Percentiles rank a stretch among this genome's conserved stretches.
Conservation (phyloP, 2,797 vertebrate genomes). For the Varecia variegata region DNA sequence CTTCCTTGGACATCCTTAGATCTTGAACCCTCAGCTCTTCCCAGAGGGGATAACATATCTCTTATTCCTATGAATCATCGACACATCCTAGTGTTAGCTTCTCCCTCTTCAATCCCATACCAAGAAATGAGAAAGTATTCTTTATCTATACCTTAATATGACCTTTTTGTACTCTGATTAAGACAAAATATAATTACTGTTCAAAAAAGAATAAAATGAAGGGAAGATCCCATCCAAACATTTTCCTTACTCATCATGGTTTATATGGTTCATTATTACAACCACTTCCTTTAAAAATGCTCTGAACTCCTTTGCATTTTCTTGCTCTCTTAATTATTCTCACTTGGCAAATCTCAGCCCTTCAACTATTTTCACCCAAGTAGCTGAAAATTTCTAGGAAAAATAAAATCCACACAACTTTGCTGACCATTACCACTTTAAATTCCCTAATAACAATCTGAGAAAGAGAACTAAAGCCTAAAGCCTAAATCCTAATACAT, state of each 20-base stretch:
- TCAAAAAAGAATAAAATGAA: not conserved
- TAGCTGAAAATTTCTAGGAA: not conserved
- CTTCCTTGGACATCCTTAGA: not conserved
- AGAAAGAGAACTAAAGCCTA: not conserved
- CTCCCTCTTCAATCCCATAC: not conserved
- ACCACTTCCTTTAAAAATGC: not conserved
- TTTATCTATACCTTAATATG: not conserved
- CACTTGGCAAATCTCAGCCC: not conserved
- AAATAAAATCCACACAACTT: not conserved
- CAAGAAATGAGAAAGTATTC: constrained; percentile 28
- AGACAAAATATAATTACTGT: not conserved
- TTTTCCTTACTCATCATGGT: not conserved
- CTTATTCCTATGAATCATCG: not conserved
- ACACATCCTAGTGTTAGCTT: not conserved
- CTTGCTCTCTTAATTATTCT: constrained; percentile 2
- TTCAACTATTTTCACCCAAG: not conserved
- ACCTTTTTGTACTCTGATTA: not conserved
- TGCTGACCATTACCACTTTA: not conserved
- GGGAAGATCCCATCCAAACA: not conserved
- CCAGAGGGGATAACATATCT: not conserved
- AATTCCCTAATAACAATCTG: not conserved
- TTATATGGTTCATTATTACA: not conserved
- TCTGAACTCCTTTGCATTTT: not conserved
- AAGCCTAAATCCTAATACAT: not conserved
- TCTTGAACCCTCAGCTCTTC: not conserved